These are phyloP conservation scores for Allobates femoralis DNA, from an alignment of 2,797 vertebrate genomes.

Conservation along the genomic window DNA sequence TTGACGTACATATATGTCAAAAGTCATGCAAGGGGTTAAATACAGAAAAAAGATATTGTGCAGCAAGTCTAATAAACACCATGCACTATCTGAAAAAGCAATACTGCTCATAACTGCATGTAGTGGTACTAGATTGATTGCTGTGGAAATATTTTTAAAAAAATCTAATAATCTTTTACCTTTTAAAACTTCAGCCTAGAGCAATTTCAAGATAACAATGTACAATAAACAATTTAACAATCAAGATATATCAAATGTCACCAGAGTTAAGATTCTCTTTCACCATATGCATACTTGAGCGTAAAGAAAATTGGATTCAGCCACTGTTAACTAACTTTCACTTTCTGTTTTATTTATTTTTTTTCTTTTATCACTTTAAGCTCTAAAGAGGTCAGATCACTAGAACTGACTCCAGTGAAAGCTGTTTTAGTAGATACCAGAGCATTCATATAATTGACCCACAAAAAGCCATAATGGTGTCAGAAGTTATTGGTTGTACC, in stretches of 20 bases:
- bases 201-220: not conserved
- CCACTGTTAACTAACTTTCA: not conserved
- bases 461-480: not conserved
- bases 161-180: not conserved
- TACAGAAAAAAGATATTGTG: not conserved
- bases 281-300: not conserved
- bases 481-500: not conserved
- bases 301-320: not conserved
- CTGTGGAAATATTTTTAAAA: not conserved
- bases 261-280: not conserved
- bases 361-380: not conserved
- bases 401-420: not conserved
- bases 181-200: not conserved
- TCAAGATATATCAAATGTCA: constrained; percentile 10
- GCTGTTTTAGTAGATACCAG: not conserved
- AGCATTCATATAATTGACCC: not conserved
- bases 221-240: not conserved
- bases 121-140: not conserved
- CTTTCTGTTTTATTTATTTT: not conserved
- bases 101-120: not conserved
- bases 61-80: not conserved
- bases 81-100: not conserved
- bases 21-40: no score
- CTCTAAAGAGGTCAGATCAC: not conserved
- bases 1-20: no score